Evolutionary conservation across 2,113 vertebrate genomes (phyloP), one percentile per base, ranked within the genome.

Genomic region (Siniperca knerii): DNA sequence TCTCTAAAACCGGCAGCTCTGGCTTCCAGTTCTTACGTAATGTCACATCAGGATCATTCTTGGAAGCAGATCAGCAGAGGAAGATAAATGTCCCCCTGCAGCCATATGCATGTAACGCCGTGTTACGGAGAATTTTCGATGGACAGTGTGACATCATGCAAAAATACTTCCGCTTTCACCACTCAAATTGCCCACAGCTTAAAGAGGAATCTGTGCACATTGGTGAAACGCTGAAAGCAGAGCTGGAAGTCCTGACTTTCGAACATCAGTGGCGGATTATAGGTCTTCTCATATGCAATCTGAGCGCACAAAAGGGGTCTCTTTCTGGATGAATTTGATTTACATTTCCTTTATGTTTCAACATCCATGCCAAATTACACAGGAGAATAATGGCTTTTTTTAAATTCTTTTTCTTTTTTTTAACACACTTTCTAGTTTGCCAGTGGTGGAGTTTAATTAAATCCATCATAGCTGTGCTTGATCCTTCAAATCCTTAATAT

Each of bases 21-120:
- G 84, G 71, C 79, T 87, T 90, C 85, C 74, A 83, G 80, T 40
- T 81, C 83, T 94, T 94, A 92, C 55, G 76, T 93, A 93, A 94
- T 65, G 91, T 93, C 88, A 93, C 92, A 91, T 94, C 90, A 92
- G 91, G 81, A 92, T 87, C 55, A 52, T 94, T 94, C 92, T 89
- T 92, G 87, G 92, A 91, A 94, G 83, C 40, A 86, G 93, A 92
- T 94, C 92, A 90, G 90, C 83, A 42, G 81, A 50, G 67, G 79
- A 84, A 82, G 86, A 90, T 88, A 80, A 87, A 90, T 76, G 75
- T 90, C 79, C 81, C 67, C 87, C 76, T 10, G 50, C 76, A 64
- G 73, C 76, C 21, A 20, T 58, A 58, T 62, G 84, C 79, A 35
- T 87, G 83, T 89, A 72, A 86, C 79, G 29, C 44, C 21, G 60